Percentiles rank a stretch among this genome's conserved stretches.
Evolutionary conservation across 2,888 invertebrate species (phyloP).

Genomic region (Lydus trimaculatus): DNA sequence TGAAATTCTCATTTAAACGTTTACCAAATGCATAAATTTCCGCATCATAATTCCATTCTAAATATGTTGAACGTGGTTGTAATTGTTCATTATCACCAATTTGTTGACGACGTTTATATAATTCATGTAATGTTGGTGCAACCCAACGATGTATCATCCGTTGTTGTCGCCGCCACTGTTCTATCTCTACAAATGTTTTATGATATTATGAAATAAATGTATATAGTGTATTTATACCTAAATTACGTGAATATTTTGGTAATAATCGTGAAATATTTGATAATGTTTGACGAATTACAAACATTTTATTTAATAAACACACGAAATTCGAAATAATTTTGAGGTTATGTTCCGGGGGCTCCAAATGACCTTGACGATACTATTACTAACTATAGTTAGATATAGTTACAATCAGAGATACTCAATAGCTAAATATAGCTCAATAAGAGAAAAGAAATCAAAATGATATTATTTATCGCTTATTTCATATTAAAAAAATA

Average conservation of each 20-base stretch:
- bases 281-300: not conserved
- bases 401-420: no score
- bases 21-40: constrained; percentile 90
- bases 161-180: no score
- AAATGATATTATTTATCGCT: no score
- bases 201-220: not conserved
- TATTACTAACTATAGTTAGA: not conserved
- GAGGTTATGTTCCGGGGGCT: constrained; percentile 5
- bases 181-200: constrained; percentile 1
- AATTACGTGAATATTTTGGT: not conserved
- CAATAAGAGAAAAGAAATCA: no score
- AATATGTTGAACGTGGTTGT: constrained; percentile 67
- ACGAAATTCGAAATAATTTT: not conserved
- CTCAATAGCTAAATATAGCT: no score
- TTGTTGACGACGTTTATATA: constrained; percentile 67
- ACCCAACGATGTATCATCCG: constrained; percentile 69
- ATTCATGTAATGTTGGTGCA: constrained; percentile 70
- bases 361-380: no score
- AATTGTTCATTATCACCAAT: constrained; percentile 65
- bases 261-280: not conserved
- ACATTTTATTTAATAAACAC: not conserved
- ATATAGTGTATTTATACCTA: not conserved
- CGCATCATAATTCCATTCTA: constrained; percentile 89
- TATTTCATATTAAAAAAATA: no score
- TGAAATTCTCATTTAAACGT: constrained; percentile 84